Evolutionary conservation across 2,113 vertebrate species (phyloP).

Genomic region (Microtus ochrogaster): DNA sequence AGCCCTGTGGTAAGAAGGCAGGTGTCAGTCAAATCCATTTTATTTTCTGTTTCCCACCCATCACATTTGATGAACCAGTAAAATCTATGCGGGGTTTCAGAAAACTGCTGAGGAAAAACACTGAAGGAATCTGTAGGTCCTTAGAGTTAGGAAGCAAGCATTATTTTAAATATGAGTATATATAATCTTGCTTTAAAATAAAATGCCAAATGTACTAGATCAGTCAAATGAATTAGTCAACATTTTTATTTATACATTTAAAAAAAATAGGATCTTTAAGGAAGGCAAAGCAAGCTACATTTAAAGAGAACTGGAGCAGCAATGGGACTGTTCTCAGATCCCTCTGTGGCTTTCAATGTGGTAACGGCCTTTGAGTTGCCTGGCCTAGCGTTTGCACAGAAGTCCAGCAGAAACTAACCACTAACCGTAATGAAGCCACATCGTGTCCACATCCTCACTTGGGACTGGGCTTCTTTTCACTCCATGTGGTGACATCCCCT

Average conservation of each 20-base stretch:
- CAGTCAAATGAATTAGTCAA: background rate
- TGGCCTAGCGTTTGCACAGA: background rate
- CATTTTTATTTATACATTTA: slow-evolving; percentile 51
- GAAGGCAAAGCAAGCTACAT: slow-evolving; percentile 16
- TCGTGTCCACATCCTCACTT: background rate
- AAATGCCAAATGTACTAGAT: slow-evolving; percentile 1
- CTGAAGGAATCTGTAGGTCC: background rate
- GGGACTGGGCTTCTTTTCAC: background rate
- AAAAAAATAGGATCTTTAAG: slow-evolving; percentile 5
- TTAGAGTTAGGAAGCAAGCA: slow-evolving; percentile 27
- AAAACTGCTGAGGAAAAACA: slow-evolving; percentile 26
- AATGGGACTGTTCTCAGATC: background rate
- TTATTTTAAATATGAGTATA: background rate
- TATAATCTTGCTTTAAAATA: slow-evolving; percentile 34
- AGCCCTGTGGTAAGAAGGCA: background rate
- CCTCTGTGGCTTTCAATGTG: background rate
- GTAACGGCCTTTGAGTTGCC: background rate
- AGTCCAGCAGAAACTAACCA: background rate
- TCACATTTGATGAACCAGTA: background rate
- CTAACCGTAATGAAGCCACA: background rate
- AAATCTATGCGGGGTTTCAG: slow-evolving; percentile 45
- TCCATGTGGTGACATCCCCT: background rate
- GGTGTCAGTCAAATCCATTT: background rate
- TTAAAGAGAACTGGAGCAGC: background rate
- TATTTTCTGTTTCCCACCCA: background rate